Base-by-base conservation (phyloP, 2,888 invertebrate genomes). In the Terebella lapidaria region DNA sequence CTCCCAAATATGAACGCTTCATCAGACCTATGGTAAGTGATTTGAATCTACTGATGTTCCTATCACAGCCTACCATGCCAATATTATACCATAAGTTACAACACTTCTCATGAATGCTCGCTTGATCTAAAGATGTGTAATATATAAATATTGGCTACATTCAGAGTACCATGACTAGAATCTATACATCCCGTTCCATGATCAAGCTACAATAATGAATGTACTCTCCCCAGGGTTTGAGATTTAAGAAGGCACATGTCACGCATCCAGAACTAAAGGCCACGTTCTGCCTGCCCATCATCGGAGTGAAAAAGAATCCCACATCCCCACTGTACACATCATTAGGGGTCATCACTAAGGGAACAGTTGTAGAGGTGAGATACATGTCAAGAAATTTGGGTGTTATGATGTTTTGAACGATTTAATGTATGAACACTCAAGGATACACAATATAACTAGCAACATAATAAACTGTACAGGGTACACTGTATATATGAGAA, bases 201-300 rank as follows among this genome's bases (percentile, higher is more conserved):
- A n/a, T n/a, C n/a, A n/a, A n/a, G n/a, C n/a, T n/a, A n/a, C n/a
- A n/a, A n/a, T n/a, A n/a, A n/a, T n/a, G n/a, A n/a, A n/a, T n/a
- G n/a, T n/a, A n/a, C n/a, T n/a, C n/a, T n/a, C n/a, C n/a, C n/a
- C 67, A 78, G 78, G 95, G 89, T 0, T 81, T 97, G 2, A 84
- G 97, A 54, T 95, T 94, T 79, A 95, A 94, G 75, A 95, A 94
- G 76, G 99, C 96, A 2, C 97, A 99, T 81, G 97, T 99, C 0
- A 99, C 99, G 22, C 99, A 99, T 85, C 99, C 99, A 0, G 99
- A 99, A 82, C 81, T 99, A 24, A 97, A 96, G 81, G 95, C 99
- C 0, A 99, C 99, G 0, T 99, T 99, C 82, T 89, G 88, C 80
- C 83, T 99, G 65, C 97, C 97, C 0, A 96, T 99, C 46, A 94